Base-by-base conservation (phyloP, 2,888 invertebrate genomes). In the Mallateleia sp. region DNA sequence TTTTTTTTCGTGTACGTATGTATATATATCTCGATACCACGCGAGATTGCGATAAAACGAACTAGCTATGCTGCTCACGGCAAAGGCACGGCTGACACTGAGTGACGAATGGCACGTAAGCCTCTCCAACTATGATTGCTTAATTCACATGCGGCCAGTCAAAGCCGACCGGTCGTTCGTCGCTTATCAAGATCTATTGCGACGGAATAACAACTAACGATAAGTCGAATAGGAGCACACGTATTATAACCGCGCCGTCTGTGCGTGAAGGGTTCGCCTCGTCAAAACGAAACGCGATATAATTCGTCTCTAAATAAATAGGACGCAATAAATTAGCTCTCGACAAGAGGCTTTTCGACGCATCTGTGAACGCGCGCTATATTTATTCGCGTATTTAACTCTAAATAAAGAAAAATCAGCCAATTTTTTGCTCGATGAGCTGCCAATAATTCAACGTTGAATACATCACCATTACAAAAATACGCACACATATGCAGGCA, bases 111-210 rank as follows among this genome's bases (percentile, higher is more conserved):
- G 92, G 89, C 75, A 88, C 89, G 89, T 89, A 91, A 85, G 91
- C 89, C 87, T 85, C 90, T 86, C 90, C 83, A 89, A 91, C 90
- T 91, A 91, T 92, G 93, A 93, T 94, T 93, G 92, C 92, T 94
- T 92, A 93, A 94, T 94, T 93, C 93, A 89, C 92, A 91, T 92
- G 92, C 91, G 92, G 90, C 87, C 90, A 88, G 90, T 90, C 91
- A 90, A 89, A 91, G 92, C 91, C 91, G 88, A 88, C 90, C 90
- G 91, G 90, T 89, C 91, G 88, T 85, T 89, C 83, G 83, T 85
- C 88, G 90, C 89, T 93, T 93, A 93, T 93, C 93, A 90, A 89
- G 92, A 94, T 93, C 92, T 92, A 92, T 91, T 90, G 90, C 91
- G 82, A 87, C 84, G 86, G 92, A 93, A 93, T 93, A 93, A 91